Conservation (phyloP, 2,797 vertebrate genomes). For the Esox masquinongy region DNA sequence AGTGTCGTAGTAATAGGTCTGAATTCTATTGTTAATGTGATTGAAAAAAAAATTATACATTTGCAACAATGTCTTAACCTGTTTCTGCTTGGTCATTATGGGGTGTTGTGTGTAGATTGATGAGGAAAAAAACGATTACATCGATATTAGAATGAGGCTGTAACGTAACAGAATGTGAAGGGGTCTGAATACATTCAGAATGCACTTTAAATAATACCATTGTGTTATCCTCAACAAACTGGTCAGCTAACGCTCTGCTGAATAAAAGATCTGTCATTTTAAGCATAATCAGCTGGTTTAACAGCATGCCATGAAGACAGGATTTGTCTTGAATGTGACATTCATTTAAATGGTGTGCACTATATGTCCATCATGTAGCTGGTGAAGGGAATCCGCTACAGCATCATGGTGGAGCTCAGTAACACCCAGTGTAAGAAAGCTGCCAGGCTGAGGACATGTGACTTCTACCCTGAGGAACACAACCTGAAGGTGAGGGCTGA, state of each 20-base stretch:
- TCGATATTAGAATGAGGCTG: no score
- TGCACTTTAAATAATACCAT: no score
- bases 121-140: no score
- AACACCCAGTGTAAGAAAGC: constrained; percentile 80
- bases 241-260: background rate
- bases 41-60: no score
- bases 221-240: background rate
- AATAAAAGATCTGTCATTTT: background rate
- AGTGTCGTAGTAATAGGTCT: no score
- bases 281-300: background rate
- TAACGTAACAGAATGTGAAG: no score
- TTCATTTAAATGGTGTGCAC: background rate
- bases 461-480: constrained; percentile 71
- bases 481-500: constrained; percentile 73
- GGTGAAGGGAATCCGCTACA: constrained; percentile 78
- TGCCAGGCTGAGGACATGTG: constrained; percentile 62
- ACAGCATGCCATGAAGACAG: background rate
- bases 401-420: constrained; percentile 75
- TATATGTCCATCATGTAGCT: constrained; percentile 63
- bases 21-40: no score
- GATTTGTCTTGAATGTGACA: background rate
- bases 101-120: no score
- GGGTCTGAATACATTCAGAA: no score
- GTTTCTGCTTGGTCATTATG: no score
- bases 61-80: no score